A percentile compares a stretch with the other conserved stretches of the same genome.
Evolutionary conservation across 2,113 vertebrate genomes (phyloP).

Genomic region (Ciconia boyciana): DNA sequence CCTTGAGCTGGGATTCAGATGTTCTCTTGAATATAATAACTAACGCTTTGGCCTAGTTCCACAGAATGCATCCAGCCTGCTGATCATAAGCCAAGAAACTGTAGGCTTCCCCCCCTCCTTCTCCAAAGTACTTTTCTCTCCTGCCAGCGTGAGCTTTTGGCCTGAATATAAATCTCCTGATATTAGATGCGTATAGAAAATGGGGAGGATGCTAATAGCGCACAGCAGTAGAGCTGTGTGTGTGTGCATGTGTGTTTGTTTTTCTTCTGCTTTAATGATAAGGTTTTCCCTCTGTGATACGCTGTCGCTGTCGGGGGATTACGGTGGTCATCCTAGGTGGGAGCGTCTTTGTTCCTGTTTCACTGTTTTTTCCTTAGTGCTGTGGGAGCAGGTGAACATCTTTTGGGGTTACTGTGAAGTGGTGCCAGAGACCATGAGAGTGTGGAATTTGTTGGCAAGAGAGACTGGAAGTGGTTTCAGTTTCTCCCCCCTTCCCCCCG

Average conservation of each 20-base stretch:
- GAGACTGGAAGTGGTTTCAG: slow-evolving; percentile 39
- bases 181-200: slow-evolving; percentile 15
- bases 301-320: not conserved
- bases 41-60: slow-evolving; percentile 61
- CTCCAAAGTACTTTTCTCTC: slow-evolving; percentile 51
- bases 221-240: not conserved
- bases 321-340: not conserved
- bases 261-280: not conserved
- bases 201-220: not conserved
- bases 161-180: slow-evolving; percentile 57
- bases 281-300: not conserved
- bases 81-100: slow-evolving; percentile 59
- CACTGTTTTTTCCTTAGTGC: slow-evolving; percentile 10
- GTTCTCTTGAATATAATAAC: slow-evolving; percentile 67
- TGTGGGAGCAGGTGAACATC: slow-evolving; percentile 38
- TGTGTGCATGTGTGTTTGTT: not conserved
- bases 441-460: not conserved
- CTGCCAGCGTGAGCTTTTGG: slow-evolving; percentile 42
- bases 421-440: not conserved
- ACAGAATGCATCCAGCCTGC: slow-evolving; percentile 61
- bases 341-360: slow-evolving; percentile 17
- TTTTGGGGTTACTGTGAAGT: slow-evolving; percentile 34
- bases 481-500: not conserved
- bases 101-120: not conserved
- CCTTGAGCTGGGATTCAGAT: slow-evolving; percentile 65